Percentiles rank a stretch among this genome's conserved stretches.
phyloP scores from a whole-genome alignment of 2,888 invertebrate species.

The Anarsia innoxiella region DNA sequence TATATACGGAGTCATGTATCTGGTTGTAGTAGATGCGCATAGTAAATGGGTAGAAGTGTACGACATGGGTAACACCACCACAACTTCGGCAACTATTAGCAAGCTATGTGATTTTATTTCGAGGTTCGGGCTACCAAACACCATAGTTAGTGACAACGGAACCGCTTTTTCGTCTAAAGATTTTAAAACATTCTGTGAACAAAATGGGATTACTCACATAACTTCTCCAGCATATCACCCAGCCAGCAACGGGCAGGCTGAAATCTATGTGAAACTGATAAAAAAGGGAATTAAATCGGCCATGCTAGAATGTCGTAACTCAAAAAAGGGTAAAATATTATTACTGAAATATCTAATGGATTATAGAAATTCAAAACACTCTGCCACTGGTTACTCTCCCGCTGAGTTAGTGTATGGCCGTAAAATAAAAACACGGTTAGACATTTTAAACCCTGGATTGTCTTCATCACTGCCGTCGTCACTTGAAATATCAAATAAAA shows the following conservation, averaged over 20 bases:
- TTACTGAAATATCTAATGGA: slow-evolving; percentile 7
- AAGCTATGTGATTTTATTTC: slow-evolving; percentile 1
- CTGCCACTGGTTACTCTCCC: slow-evolving; percentile 6
- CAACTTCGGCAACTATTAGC: not conserved
- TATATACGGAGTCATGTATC: no score
- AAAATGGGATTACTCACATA: slow-evolving; percentile 7
- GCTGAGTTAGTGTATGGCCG: slow-evolving; percentile 9
- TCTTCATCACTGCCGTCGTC: not conserved
- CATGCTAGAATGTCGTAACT: not conserved
- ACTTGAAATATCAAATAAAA: not conserved
- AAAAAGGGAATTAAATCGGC: slow-evolving; percentile 1
- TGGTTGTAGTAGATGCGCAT: slow-evolving; percentile 1
- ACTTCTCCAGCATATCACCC: slow-evolving; percentile 4
- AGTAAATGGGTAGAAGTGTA: slow-evolving; percentile 1
- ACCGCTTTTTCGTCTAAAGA: not conserved
- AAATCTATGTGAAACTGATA: slow-evolving; percentile 3
- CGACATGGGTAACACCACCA: not conserved
- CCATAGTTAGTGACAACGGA: not conserved
- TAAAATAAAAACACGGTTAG: slow-evolving; percentile 6
- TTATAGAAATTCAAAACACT: slow-evolving; percentile 11
- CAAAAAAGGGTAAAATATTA: not conserved
- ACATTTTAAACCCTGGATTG: not conserved
- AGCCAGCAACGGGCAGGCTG: not conserved
- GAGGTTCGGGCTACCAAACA: not conserved
- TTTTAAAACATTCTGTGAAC: not conserved